Conservation (phyloP, 2,888 invertebrate species). For the Campoletis raptor region DNA sequence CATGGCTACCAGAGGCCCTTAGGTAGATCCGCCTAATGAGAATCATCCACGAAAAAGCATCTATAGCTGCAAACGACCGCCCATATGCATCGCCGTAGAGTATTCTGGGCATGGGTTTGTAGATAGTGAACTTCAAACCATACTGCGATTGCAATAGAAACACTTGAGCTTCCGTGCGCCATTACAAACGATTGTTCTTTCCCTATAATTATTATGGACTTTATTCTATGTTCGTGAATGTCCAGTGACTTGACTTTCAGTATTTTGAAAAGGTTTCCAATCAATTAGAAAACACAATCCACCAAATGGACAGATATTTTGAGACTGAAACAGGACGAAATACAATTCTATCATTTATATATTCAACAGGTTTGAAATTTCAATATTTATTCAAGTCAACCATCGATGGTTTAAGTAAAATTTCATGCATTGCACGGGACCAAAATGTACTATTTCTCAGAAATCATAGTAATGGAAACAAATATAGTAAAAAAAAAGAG, state of each 20-base stretch:
- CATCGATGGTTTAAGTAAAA: constrained; percentile 5
- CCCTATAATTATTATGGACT: too few species aligned
- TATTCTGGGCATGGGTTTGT: background rate
- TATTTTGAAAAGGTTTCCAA: background rate
- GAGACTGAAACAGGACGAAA: background rate
- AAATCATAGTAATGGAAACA: background rate
- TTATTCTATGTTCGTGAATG: background rate
- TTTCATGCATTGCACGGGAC: background rate
- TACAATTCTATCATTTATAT: background rate
- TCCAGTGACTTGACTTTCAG: background rate
- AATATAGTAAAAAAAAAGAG: background rate
- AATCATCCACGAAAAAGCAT: background rate
- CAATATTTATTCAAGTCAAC: too few species aligned
- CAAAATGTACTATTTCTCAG: background rate
- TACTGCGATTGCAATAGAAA: background rate
- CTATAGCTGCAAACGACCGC: background rate
- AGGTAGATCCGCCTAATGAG: background rate
- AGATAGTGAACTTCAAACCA: background rate
- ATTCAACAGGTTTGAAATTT: constrained; percentile 24
- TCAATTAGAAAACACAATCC: background rate
- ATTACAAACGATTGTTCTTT: too few species aligned
- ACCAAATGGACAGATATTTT: background rate
- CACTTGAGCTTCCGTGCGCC: background rate
- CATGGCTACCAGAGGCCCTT: background rate
- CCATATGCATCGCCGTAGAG: background rate